phyloP scores from a whole-genome alignment of 2,797 vertebrate species.

The Anguilla obscura region DNA sequence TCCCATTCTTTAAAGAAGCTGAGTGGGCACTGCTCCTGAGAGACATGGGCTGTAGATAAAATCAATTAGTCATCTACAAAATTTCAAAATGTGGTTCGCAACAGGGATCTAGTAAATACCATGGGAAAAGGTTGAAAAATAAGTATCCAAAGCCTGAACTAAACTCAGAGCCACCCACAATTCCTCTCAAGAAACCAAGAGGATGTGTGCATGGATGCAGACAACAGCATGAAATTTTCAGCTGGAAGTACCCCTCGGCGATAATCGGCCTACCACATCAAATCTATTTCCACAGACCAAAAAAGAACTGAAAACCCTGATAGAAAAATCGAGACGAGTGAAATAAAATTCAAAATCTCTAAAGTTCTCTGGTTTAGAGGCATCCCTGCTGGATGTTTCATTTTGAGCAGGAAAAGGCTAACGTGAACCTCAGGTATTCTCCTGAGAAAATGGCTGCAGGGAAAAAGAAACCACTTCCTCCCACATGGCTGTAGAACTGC shows the following conservation, averaged over 20 bases:
- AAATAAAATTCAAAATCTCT: not conserved
- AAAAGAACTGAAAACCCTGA: not conserved
- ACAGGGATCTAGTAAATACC: constrained; percentile 14
- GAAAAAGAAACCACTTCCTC: not conserved
- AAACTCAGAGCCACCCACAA: not conserved
- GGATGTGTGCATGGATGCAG: not conserved
- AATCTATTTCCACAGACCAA: not conserved
- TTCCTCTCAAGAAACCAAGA: not conserved
- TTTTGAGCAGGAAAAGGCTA: not conserved
- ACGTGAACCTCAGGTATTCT: not conserved
- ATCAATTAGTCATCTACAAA: constrained; percentile 30
- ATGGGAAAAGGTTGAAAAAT: not conserved
- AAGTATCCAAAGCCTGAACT: not conserved
- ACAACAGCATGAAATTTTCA: not conserved
- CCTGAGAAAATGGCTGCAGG: not conserved
- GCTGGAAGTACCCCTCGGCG: not conserved
- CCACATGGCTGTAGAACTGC: constrained; percentile 6
- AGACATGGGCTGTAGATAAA: not conserved
- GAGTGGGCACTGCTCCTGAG: not conserved
- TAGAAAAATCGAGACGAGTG: not conserved
- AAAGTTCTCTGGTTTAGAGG: not conserved
- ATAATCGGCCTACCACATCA: constrained; percentile 5
- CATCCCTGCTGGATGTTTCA: not conserved
- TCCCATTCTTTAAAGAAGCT: not conserved
- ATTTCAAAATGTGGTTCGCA: constrained; percentile 14